phyloP scores from a whole-genome alignment of 2,113 vertebrate species.

The Psittacula cyanocephala region DNA sequence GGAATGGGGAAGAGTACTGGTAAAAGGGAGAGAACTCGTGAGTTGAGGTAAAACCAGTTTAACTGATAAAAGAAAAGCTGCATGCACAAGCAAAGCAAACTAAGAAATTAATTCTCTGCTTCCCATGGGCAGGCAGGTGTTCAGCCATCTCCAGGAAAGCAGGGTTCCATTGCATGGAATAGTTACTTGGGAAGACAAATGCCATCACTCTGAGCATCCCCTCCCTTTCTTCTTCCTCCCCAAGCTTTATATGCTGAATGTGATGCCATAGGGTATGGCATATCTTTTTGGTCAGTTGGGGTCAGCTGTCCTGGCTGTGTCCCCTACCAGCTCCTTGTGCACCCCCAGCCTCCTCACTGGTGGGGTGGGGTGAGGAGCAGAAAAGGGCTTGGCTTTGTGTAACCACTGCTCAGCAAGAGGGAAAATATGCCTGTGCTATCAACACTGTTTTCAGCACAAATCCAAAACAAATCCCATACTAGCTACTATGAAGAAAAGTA shows the following conservation, averaged over 20 bases:
- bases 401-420: not conserved
- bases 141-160: not conserved
- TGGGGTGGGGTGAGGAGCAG: not conserved
- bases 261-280: not conserved
- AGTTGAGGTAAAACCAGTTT: not conserved
- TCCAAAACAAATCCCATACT: not conserved
- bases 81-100: not conserved
- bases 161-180: not conserved
- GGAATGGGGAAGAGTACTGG: not conserved
- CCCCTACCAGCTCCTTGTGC: not conserved
- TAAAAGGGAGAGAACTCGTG: not conserved
- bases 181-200: not conserved
- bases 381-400: not conserved
- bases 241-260: not conserved
- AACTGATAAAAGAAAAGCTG: not conserved
- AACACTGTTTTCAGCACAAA: not conserved
- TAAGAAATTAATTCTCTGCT: not conserved
- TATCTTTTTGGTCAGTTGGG: not conserved
- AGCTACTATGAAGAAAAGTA: not conserved
- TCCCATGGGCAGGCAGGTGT: not conserved
- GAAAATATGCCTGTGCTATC: not conserved
- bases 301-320: not conserved
- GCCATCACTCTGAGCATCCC: not conserved
- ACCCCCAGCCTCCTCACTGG: not conserved
- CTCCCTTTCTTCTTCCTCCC: not conserved